Evolutionary conservation across 2,113 vertebrate species (phyloP).

Genomic region (Cryptotis parvus): DNA sequence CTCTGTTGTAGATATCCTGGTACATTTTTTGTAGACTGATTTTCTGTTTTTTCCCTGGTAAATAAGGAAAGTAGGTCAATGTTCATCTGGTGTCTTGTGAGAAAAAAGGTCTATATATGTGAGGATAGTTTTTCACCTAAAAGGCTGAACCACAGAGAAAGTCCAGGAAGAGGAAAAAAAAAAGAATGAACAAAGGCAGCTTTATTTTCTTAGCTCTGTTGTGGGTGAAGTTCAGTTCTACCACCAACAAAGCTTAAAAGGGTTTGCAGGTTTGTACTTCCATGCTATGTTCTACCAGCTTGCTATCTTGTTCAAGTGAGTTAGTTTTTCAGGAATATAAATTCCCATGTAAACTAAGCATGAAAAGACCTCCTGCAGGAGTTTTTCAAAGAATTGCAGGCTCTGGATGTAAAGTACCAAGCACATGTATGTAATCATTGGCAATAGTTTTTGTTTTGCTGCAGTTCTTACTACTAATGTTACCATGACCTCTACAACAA

Average conservation of each 20-base stretch:
- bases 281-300: neutral
- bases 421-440: neutral
- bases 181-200: conserved; percentile 14
- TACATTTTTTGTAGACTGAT: neutral
- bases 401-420: neutral
- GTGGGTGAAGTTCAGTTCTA: neutral
- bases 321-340: conserved; percentile 7
- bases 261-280: neutral
- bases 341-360: conserved; percentile 10
- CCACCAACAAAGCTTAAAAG: neutral
- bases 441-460: neutral
- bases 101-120: neutral
- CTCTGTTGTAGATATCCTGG: conserved; percentile 1
- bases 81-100: conserved; percentile 57
- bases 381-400: neutral
- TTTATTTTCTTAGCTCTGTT: neutral
- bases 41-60: neutral
- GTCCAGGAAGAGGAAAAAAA: neutral
- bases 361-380: neutral
- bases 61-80: conserved; percentile 45
- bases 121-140: conserved; percentile 33
- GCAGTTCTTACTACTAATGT: neutral
- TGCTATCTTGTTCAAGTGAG: neutral
- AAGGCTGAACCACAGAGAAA: conserved; percentile 48
- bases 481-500: neutral